Percentiles rank a stretch among this genome's conserved stretches.
phyloP scores from a whole-genome alignment of 2,888 invertebrate genomes.

The Plagodis pulveraria region DNA sequence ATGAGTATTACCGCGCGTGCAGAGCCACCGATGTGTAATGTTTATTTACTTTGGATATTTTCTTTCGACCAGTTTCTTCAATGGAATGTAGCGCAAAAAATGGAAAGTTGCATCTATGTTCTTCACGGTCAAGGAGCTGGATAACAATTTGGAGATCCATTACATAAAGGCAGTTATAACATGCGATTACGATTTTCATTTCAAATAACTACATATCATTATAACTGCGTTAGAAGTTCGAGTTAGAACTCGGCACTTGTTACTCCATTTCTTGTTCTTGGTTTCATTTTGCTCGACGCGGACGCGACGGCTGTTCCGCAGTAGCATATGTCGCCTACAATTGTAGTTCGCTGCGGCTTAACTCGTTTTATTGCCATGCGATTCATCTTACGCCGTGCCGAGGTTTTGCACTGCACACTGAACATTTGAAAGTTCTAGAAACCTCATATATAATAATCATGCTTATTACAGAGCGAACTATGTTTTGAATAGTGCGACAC shows the following conservation, averaged over 20 bases:
- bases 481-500: conserved; percentile 1
- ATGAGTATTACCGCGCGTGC: conserved; percentile 13
- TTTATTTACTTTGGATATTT: conserved; percentile 18
- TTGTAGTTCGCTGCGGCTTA: conserved; percentile 41
- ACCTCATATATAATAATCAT: conserved; percentile 6
- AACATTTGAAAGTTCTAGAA: conserved; percentile 17
- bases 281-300: conserved; percentile 35
- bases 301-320: conserved; percentile 29
- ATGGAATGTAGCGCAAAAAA: conserved; percentile 15
- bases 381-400: conserved; percentile 44
- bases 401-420: conserved; percentile 33
- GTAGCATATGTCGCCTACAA: conserved; percentile 45
- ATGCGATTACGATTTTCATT: conserved; percentile 7
- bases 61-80: conserved; percentile 9
- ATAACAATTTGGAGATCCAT: conserved; percentile 7
- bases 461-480: not conserved
- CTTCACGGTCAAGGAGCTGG: conserved; percentile 1
- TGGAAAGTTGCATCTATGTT: conserved; percentile 13
- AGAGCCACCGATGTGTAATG: conserved; percentile 15
- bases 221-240: conserved; percentile 19
- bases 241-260: conserved; percentile 20
- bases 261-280: conserved; percentile 32
- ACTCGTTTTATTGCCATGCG: conserved; percentile 48
- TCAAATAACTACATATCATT: conserved; percentile 9
- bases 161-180: conserved; percentile 1